A percentile compares a stretch with the other conserved stretches of the same genome.
Evolutionary conservation across 2,797 vertebrate genomes (phyloP).

Genomic region (Denticeps clupeoides): DNA sequence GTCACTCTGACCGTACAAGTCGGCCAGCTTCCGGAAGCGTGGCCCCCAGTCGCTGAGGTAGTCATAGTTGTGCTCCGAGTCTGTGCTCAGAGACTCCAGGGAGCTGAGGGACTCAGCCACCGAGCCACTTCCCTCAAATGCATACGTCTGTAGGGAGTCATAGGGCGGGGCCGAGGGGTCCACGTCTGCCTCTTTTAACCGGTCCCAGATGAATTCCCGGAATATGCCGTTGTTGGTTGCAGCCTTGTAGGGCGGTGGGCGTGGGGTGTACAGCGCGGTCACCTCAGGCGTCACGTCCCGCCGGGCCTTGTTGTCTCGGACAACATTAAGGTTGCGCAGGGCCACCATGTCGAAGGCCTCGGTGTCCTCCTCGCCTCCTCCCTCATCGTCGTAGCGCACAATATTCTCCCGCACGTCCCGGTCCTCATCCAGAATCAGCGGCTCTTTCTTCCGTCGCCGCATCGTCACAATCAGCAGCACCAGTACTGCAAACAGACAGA

Average conservation of each 20-base stretch:
- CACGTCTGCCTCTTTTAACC: constrained; percentile 72
- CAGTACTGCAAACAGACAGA: constrained; percentile 48
- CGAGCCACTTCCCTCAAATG: constrained; percentile 74
- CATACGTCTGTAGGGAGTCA: constrained; percentile 80
- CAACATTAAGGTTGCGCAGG: constrained; percentile 69
- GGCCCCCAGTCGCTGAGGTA: constrained; percentile 83
- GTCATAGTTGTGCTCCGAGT: constrained; percentile 79
- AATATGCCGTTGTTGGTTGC: constrained; percentile 71
- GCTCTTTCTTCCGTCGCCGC: constrained; percentile 72
- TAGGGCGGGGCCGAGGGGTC: constrained; percentile 72
- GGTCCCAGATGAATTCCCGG: constrained; percentile 75
- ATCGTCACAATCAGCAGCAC: constrained; percentile 75
- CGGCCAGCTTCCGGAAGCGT: constrained; percentile 75
- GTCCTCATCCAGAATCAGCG: constrained; percentile 77
- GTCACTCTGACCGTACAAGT: constrained; percentile 68
- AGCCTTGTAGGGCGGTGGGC: constrained; percentile 54
- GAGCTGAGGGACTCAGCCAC: constrained; percentile 77
- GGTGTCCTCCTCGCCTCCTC: constrained; percentile 85
- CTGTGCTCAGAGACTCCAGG: constrained; percentile 69
- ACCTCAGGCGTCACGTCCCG: constrained; percentile 76
- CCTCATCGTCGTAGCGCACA: constrained; percentile 80
- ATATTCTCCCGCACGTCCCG: constrained; percentile 80
- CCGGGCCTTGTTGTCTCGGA: constrained; percentile 61
- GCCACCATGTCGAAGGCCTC: constrained; percentile 83
- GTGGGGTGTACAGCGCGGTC: constrained; percentile 57